Evolutionary conservation across 2,888 invertebrate genomes (phyloP).

Genomic region (Chirona hameri): DNA sequence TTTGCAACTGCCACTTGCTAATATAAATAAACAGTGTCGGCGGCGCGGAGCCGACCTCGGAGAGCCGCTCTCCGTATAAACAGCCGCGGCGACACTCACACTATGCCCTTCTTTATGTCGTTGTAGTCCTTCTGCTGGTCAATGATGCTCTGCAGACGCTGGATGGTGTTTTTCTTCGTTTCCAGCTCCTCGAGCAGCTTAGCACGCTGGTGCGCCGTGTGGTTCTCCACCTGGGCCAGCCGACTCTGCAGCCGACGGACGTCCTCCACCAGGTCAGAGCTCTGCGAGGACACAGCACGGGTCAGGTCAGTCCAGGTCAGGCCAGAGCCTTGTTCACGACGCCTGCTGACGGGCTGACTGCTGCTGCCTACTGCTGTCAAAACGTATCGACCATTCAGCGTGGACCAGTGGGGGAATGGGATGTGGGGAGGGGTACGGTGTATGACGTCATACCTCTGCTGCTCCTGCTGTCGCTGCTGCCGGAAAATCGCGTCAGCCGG

Average conservation of each 20-base stretch:
- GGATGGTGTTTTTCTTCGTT: constrained; percentile 33
- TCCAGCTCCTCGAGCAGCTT: constrained; percentile 31
- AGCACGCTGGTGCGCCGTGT: constrained; percentile 67
- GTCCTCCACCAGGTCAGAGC: constrained; percentile 89
- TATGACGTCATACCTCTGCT: too few relatives aligned
- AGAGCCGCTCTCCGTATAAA: background rate
- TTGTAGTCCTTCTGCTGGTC: constrained; percentile 35
- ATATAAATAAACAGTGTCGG: background rate
- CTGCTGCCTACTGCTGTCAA: too few relatives aligned
- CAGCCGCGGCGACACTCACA: constrained; percentile 27
- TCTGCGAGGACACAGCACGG: constrained; percentile 58
- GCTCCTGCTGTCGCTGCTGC: too few relatives aligned
- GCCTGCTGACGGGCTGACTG: too few relatives aligned
- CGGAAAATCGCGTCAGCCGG: too few relatives aligned
- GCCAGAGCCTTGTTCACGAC: too few relatives aligned
- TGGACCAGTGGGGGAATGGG: too few relatives aligned
- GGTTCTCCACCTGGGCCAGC: constrained; percentile 80
- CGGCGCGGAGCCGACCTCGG: too few relatives aligned
- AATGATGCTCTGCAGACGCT: constrained; percentile 31
- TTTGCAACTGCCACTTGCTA: background rate
- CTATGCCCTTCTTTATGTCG: constrained; percentile 32
- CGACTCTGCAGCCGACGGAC: constrained; percentile 82
- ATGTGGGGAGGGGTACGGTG: too few relatives aligned
- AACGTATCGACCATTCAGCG: too few relatives aligned
- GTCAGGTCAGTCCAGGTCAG: background rate